A percentile compares a stretch with the other conserved stretches of the same genome.
Evolutionary conservation across 2,797 vertebrate species (phyloP).

Genomic region (Lacerta viridis): DNA sequence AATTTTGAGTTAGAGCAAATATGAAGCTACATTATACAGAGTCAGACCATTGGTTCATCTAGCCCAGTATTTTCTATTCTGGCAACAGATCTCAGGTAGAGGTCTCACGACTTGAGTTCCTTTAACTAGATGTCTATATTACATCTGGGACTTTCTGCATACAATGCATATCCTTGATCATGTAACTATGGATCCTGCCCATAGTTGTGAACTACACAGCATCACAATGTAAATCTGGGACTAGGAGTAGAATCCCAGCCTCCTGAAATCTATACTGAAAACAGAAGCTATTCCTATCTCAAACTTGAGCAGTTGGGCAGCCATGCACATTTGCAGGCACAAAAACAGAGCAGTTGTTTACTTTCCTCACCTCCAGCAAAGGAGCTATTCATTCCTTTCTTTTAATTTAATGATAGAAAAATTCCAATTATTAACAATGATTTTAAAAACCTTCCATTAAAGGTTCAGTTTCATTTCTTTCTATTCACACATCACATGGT

Average conservation of each 20-base stretch:
- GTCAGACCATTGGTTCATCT: background rate
- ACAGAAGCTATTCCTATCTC: background rate
- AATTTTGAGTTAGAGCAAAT: background rate
- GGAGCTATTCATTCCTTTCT: slow-evolving; percentile 24
- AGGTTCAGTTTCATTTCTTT: accelerated
- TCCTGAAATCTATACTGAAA: slow-evolving; percentile 46
- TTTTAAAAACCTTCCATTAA: accelerated
- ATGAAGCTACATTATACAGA: background rate
- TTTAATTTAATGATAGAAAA: slow-evolving; percentile 36
- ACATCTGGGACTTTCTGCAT: background rate
- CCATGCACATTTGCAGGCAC: slow-evolving; percentile 58
- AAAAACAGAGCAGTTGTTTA: slow-evolving; percentile 34
- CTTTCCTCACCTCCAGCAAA: background rate
- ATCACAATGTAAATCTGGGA: background rate
- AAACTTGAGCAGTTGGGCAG: background rate
- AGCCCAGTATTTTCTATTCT: background rate
- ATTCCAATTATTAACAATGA: background rate
- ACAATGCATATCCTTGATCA: background rate
- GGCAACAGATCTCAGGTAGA: background rate
- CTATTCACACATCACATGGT: background rate
- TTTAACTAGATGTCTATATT: background rate
- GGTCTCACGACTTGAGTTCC: background rate
- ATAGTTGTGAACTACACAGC: background rate
- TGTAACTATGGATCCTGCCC: too few species aligned
- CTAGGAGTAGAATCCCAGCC: slow-evolving; percentile 41